Conservation (phyloP, 2,888 invertebrate species). For the Conomelus anceps region DNA sequence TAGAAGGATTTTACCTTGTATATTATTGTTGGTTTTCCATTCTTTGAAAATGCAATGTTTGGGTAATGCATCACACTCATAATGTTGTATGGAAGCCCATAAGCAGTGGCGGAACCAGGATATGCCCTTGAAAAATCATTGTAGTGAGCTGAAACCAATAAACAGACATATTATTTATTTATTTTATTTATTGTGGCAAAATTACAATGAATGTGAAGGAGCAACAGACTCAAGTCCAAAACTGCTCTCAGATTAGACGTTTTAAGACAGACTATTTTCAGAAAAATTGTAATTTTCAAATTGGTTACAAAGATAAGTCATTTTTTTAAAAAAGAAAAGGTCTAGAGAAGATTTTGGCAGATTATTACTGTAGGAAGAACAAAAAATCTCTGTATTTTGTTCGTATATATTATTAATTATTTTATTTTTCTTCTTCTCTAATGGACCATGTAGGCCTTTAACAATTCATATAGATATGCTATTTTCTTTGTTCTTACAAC, state of each 20-base stretch:
- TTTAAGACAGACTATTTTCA: no score
- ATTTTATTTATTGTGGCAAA: no score
- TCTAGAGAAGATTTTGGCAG: not conserved
- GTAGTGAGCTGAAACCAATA: conserved; percentile 32
- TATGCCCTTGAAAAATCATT: conserved; percentile 35
- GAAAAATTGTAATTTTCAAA: no score
- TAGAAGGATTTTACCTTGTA: conserved; percentile 33
- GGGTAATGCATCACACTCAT: conserved; percentile 39
- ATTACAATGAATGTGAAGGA: no score
- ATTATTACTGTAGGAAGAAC: not conserved
- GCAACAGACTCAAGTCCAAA: not conserved
- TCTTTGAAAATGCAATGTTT: conserved; percentile 36
- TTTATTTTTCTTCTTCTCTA: not conserved
- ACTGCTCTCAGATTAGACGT: not conserved
- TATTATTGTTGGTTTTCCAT: conserved; percentile 36
- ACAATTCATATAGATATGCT: not conserved
- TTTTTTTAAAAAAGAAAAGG: no score
- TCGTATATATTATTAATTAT: not conserved
- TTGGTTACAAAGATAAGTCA: no score
- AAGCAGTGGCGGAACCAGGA: conserved; percentile 31
- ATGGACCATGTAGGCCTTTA: no score
- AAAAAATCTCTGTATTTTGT: not conserved
- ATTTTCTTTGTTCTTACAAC: not conserved
- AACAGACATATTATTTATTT: not conserved
- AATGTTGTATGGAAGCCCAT: conserved; percentile 35